phyloP scores from a whole-genome alignment of 2,888 invertebrate genomes.

The Terebella lapidaria region DNA sequence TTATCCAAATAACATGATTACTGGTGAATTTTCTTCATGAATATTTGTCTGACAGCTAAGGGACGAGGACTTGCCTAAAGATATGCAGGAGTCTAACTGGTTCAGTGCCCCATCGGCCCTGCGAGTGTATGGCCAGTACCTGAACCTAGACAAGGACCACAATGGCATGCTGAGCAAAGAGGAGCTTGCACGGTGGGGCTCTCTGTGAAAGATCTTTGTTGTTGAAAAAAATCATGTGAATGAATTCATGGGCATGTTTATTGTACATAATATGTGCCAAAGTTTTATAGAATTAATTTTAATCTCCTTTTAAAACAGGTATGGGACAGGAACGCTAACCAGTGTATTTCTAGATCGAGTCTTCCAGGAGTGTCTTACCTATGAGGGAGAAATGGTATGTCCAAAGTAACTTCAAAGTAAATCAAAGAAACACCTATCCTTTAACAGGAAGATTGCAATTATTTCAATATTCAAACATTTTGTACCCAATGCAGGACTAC shows the following conservation, averaged over 20 bases:
- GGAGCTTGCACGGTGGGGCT: slow-evolving; percentile 72
- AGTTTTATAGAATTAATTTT: no score
- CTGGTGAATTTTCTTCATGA: no score
- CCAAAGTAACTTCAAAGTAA: no score
- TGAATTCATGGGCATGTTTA: neutral
- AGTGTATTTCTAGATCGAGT: slow-evolving; percentile 85
- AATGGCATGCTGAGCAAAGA: slow-evolving; percentile 89
- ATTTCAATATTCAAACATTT: no score
- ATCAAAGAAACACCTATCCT: no score
- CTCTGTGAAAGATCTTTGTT: neutral
- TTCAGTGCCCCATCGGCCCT: slow-evolving; percentile 62
- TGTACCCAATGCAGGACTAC: slow-evolving; percentile 70
- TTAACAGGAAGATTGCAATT: no score
- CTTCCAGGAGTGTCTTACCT: slow-evolving; percentile 91
- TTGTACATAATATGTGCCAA: no score
- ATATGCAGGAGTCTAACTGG: slow-evolving; percentile 69
- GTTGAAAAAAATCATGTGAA: neutral
- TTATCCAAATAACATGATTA: no score
- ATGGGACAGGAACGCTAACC: slow-evolving; percentile 86
- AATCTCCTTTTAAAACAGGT: no score
- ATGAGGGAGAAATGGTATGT: slow-evolving; percentile 61
- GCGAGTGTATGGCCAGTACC: slow-evolving; percentile 86
- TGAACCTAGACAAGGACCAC: slow-evolving; percentile 87
- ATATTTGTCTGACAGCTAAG: no score
- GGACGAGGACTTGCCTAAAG: slow-evolving; percentile 78